phyloP scores from a whole-genome alignment of 1,140 invertebrate species.

The Vollenhovia emeryi region DNA sequence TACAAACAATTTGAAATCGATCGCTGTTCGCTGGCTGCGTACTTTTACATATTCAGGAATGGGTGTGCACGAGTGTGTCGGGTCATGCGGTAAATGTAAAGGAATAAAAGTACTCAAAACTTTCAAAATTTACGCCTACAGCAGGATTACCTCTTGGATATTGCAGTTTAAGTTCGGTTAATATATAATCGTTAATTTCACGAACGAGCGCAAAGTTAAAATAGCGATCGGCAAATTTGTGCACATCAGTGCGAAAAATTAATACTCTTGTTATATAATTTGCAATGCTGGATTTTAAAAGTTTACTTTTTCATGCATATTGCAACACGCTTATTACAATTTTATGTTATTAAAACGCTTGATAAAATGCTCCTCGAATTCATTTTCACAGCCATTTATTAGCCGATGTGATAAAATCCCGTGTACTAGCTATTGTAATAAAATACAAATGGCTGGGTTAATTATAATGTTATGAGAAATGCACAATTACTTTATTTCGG shows the following conservation, averaged over 20 bases:
- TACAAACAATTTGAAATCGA: constrained; percentile 72
- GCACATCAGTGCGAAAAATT: neutral
- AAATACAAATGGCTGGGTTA: neutral
- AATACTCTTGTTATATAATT: neutral
- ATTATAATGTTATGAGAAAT: neutral
- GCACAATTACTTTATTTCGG: neutral
- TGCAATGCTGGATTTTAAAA: neutral
- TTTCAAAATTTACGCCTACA: neutral
- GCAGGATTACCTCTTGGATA: neutral
- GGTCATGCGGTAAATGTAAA: neutral
- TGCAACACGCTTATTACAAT: neutral
- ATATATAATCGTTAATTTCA: neutral
- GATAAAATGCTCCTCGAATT: neutral
- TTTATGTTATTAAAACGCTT: neutral
- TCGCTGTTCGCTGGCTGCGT: constrained; percentile 57
- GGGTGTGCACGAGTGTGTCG: neutral
- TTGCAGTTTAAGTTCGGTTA: neutral
- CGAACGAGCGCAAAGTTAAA: neutral
- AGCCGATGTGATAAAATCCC: neutral
- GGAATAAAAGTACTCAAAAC: neutral
- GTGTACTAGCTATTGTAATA: neutral
- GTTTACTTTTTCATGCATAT: neutral
- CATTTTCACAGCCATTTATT: neutral
- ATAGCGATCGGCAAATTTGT: neutral
- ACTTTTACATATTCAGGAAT: constrained; percentile 1